phyloP scores from a whole-genome alignment of 2,888 invertebrate genomes.

The Pachycephus smyrnensis region DNA sequence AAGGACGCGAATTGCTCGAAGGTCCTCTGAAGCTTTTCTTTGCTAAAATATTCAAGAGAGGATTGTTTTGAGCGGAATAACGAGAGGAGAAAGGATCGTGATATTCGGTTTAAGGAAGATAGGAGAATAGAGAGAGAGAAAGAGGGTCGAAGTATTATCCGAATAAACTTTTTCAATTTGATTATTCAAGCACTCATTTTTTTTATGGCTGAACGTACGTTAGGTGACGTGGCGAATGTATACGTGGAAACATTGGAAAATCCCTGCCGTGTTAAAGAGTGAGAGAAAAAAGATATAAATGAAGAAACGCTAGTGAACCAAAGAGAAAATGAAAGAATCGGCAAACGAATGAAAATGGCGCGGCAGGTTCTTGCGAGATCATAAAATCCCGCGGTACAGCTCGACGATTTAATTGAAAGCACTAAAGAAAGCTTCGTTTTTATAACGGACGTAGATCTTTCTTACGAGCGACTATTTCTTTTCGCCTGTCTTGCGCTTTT shows the following conservation, averaged over 20 bases:
- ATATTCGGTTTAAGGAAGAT: not conserved
- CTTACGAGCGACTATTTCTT: not conserved
- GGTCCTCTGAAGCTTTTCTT: not conserved
- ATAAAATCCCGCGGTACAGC: constrained; percentile 8
- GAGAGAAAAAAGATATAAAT: not conserved
- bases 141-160: not conserved
- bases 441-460: not conserved
- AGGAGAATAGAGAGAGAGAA: not conserved
- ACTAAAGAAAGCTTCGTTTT: constrained; percentile 5
- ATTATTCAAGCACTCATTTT: not conserved
- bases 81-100: not conserved
- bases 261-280: not conserved
- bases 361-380: constrained; percentile 4
- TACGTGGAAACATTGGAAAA: not conserved
- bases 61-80: not conserved
- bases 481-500: not conserved
- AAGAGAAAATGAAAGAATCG: not conserved
- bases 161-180: not conserved
- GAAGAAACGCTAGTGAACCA: not conserved
- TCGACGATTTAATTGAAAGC: constrained; percentile 16
- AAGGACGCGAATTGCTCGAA: not conserved
- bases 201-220: not conserved
- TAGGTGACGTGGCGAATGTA: not conserved
- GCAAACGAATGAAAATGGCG: not conserved
- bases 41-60: not conserved